These are phyloP conservation scores for Triops cancriformis DNA, from an alignment of 1,140 invertebrate species.

Conservation along the genomic window DNA sequence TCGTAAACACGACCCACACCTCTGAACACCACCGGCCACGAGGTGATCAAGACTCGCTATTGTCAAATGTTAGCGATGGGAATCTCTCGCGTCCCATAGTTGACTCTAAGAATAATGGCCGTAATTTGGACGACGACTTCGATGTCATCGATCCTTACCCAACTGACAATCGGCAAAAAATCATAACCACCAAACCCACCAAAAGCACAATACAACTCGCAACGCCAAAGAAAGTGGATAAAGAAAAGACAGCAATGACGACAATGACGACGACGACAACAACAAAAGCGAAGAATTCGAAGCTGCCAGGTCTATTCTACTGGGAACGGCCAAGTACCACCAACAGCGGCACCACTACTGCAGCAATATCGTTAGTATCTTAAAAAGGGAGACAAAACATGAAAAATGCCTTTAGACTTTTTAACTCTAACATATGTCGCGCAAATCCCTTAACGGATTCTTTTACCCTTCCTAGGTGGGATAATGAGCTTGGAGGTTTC, in stretches of 20 bases:
- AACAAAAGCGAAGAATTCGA: not conserved
- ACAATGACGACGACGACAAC: slow-evolving; percentile 17
- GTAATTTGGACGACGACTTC: slow-evolving; percentile 19
- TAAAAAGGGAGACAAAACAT: not conserved
- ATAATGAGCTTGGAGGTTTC: not conserved
- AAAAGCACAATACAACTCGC: not conserved
- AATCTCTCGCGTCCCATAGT: not conserved
- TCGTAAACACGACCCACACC: not conserved
- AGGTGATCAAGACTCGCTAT: not conserved
- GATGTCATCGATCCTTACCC: slow-evolving; percentile 21
- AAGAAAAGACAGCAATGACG: slow-evolving; percentile 9
- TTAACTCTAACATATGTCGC: not conserved
- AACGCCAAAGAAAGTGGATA: not conserved
- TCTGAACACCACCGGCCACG: not conserved
- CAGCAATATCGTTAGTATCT: not conserved
- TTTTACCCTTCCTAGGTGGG: slow-evolving; percentile 6
- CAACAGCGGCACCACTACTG: slow-evolving; percentile 6
- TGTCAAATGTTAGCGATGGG: not conserved
- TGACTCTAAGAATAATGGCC: not conserved
- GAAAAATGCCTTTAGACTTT: not conserved
- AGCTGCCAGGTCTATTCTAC: slow-evolving; percentile 8
- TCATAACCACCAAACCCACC: not conserved
- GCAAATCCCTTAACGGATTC: not conserved
- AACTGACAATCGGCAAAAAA: slow-evolving; percentile 8
- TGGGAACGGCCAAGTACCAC: not conserved